These are phyloP conservation scores for Amphiprion percula DNA, from an alignment of 2,113 vertebrate species.

Conservation along the genomic window DNA sequence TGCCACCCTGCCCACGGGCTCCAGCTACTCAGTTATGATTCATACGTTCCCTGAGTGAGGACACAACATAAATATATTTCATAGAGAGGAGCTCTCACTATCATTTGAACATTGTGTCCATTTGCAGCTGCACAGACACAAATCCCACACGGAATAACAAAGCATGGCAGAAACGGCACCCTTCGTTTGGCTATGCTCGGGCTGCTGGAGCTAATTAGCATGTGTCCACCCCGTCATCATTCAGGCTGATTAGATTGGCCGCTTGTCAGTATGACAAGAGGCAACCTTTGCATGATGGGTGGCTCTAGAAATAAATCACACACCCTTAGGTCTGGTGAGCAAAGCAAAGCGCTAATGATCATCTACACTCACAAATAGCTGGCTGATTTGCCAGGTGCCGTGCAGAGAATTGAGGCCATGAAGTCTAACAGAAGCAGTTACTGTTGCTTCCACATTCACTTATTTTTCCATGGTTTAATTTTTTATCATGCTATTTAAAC, in stretches of 20 bases:
- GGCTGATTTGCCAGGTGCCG: neutral
- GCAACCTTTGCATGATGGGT: conserved; percentile 50
- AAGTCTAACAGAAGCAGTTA: neutral
- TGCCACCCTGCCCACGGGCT: conserved; percentile 55
- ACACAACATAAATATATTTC: neutral
- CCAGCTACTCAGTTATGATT: conserved; percentile 54
- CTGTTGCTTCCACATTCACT: neutral
- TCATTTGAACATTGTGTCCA: neutral
- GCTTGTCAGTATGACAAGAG: conserved; percentile 50
- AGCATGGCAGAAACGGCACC: neutral
- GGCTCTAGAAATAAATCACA: conserved; percentile 50
- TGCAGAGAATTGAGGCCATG: neutral
- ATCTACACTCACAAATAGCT: conserved; percentile 4
- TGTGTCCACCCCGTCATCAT: conserved; percentile 53
- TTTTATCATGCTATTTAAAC: too few relatives aligned
- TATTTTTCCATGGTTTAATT: neutral
- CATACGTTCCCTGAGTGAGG: conserved; percentile 21
- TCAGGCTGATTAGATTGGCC: conserved; percentile 62
- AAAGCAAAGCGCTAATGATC: conserved; percentile 21
- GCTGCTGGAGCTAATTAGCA: conserved; percentile 67
- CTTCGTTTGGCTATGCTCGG: conserved; percentile 43
- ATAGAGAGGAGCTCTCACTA: neutral
- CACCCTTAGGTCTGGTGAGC: conserved; percentile 37
- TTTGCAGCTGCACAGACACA: neutral
- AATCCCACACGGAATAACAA: conserved; percentile 16